These are phyloP conservation scores for Campoplex nolae DNA, from an alignment of 2,888 invertebrate genomes.

Conservation along the genomic window DNA sequence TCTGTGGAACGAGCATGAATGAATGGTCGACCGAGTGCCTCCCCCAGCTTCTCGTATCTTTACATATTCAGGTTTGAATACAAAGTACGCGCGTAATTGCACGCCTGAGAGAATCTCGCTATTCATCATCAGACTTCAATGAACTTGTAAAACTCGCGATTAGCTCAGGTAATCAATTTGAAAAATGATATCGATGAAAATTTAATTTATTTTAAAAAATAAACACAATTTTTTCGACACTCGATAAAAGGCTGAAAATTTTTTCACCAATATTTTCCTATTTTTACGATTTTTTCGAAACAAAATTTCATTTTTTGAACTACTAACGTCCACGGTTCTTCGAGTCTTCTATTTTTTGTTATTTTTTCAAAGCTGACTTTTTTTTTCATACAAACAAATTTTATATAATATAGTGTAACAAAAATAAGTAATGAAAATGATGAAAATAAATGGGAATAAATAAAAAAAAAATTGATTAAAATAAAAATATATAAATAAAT, in stretches of 20 bases:
- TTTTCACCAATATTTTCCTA: too few species aligned
- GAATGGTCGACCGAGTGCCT: not conserved
- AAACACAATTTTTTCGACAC: not conserved
- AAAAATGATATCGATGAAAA: not conserved
- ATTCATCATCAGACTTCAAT: slow-evolving; percentile 42
- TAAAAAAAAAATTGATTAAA: too few species aligned
- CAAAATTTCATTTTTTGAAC: too few species aligned
- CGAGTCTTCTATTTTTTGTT: too few species aligned
- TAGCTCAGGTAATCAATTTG: not conserved
- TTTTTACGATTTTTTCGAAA: not conserved
- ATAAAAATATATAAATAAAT: too few species aligned
- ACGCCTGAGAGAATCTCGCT: slow-evolving; percentile 32
- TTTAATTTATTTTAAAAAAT: too few species aligned
- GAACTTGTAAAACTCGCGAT: slow-evolving; percentile 16
- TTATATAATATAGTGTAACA: too few species aligned
- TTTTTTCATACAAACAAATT: too few species aligned
- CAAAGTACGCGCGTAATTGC: slow-evolving; percentile 26
- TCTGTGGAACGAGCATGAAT: slow-evolving; percentile 49
- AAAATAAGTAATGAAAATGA: too few species aligned
- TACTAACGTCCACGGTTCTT: too few species aligned
- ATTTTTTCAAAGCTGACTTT: too few species aligned
- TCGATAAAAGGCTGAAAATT: not conserved
- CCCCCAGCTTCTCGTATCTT: slow-evolving; percentile 8
- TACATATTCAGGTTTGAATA: slow-evolving; percentile 7
- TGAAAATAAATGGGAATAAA: too few species aligned